Evolutionary conservation across 2,797 vertebrate species (phyloP).

Genomic region (Anguilla pacifica): DNA sequence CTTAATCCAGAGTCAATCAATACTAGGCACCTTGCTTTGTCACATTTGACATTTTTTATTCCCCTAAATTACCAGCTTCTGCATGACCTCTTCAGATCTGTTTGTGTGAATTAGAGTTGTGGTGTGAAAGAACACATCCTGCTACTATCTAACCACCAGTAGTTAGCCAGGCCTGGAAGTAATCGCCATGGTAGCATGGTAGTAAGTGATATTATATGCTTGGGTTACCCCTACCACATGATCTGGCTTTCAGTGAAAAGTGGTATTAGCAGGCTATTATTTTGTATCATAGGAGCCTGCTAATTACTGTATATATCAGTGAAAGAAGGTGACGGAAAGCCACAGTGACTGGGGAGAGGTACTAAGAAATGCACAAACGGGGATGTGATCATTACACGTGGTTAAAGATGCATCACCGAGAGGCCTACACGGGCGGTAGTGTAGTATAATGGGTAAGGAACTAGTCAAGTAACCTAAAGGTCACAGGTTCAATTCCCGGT

Average conservation of each 20-base stretch:
- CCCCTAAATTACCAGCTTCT: not conserved
- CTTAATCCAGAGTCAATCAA: not conserved
- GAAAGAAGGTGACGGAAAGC: not conserved
- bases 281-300: not conserved
- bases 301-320: conserved; percentile 7
- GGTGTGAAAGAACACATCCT: not conserved
- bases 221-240: not conserved
- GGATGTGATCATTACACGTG: no score
- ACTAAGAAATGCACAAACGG: not conserved
- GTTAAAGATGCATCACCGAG: not conserved
- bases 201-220: not conserved
- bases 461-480: no score
- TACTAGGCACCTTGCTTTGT: not conserved
- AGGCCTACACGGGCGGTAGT: not conserved
- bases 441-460: no score
- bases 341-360: not conserved
- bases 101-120: not conserved
- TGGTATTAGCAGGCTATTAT: conserved; percentile 8
- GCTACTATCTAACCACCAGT: not conserved
- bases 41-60: not conserved
- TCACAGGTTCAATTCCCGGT: no score
- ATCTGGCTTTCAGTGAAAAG: not conserved
- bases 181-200: no score
- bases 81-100: not conserved
- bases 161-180: not conserved